phyloP scores from a whole-genome alignment of 2,797 vertebrate species.

The Euphonia xanthogaster region DNA sequence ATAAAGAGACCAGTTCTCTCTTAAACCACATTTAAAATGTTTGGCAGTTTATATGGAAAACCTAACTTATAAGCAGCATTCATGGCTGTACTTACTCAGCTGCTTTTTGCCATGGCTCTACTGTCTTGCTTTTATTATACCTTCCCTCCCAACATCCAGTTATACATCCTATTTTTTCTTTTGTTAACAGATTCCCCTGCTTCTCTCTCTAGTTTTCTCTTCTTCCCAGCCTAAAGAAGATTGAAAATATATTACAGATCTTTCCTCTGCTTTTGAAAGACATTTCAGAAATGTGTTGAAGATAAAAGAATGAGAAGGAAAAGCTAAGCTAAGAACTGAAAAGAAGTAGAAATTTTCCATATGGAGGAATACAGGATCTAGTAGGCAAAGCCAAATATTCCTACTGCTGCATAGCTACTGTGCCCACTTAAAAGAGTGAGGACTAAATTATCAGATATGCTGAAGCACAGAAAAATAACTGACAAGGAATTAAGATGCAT shows the following conservation, averaged over 20 bases:
- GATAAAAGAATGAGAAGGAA: not conserved
- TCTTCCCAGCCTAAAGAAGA: not conserved
- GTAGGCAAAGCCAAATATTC: not conserved
- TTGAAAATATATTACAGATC: not conserved
- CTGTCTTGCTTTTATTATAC: not conserved
- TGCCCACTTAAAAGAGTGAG: not conserved
- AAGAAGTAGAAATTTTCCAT: not conserved
- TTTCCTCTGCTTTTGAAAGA: not conserved
- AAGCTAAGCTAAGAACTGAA: not conserved
- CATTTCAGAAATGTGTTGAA: not conserved
- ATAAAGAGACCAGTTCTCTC: constrained; percentile 34
- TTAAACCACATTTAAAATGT: not conserved
- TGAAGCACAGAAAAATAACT: not conserved
- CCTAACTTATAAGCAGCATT: not conserved
- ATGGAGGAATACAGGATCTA: not conserved
- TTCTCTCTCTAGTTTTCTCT: not conserved
- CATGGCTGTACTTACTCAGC: not conserved
- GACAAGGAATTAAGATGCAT: not conserved
- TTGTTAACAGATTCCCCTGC: not conserved
- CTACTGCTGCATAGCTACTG: not conserved
- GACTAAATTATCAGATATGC: not conserved
- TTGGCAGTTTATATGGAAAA: not conserved
- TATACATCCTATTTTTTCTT: not conserved
- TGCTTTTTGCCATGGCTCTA: not conserved
- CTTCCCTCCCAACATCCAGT: constrained; percentile 26